These are phyloP conservation scores for Chrysolina americana DNA, from an alignment of 2,888 invertebrate genomes.

Conservation along the genomic window DNA sequence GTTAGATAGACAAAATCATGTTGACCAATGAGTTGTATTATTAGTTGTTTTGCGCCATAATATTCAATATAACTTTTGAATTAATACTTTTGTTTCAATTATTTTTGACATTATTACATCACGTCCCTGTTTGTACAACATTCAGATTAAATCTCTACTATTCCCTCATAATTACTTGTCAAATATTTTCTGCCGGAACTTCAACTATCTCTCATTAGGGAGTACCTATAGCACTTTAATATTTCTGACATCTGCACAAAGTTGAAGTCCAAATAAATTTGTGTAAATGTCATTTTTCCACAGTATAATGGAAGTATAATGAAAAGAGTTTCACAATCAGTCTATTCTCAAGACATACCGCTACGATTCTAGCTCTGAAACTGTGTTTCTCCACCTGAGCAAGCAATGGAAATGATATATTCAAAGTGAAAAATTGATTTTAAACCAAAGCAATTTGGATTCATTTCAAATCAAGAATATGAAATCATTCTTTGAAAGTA, in stretches of 20 bases:
- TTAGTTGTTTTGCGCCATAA: conserved; percentile 12
- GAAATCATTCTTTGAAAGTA: conserved; percentile 13
- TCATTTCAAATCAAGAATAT: conserved; percentile 22
- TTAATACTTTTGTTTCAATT: conserved; percentile 20
- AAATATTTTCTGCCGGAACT: conserved; percentile 1
- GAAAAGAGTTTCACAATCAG: not conserved
- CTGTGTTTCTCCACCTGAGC: conserved; percentile 24
- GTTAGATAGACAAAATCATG: conserved; percentile 9
- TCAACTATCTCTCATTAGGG: not conserved
- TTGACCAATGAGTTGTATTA: conserved; percentile 18
- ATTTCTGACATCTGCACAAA: not conserved
- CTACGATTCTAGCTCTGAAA: no score
- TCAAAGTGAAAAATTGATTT: conserved; percentile 17
- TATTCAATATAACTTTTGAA: conserved; percentile 21
- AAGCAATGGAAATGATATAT: conserved; percentile 20
- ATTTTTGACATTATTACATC: conserved; percentile 6
- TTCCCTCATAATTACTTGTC: conserved; percentile 7
- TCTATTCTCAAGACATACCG: no score
- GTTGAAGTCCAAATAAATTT: conserved; percentile 18
- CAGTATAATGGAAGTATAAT: not conserved
- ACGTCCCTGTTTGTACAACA: not conserved
- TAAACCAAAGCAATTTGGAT: conserved; percentile 20
- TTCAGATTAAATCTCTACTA: conserved; percentile 4
- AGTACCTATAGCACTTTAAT: no score
- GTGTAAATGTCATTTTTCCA: not conserved